phyloP scores from a whole-genome alignment of 2,113 vertebrate species.

The Silurus glanis region DNA sequence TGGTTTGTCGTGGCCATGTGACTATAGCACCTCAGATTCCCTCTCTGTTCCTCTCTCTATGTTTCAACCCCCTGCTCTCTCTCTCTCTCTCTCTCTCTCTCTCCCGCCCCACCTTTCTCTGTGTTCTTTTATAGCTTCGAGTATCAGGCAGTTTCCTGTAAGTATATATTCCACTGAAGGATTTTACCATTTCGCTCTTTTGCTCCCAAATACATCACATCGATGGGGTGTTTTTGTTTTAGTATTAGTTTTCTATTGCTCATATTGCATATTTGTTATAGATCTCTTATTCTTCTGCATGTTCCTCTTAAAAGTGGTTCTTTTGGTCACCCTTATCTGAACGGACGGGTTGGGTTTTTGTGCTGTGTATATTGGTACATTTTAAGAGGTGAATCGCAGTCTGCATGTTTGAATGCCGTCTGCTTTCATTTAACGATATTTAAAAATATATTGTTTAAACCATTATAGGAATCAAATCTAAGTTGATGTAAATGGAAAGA shows the following conservation, averaged over 20 bases:
- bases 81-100: constrained; percentile 60
- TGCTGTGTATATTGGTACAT: background rate
- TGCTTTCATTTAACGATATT: constrained; percentile 4
- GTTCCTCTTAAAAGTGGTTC: background rate
- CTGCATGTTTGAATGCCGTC: background rate
- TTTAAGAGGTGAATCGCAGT: constrained; percentile 4
- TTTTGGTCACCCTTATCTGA: background rate
- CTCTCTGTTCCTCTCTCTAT: constrained; percentile 62
- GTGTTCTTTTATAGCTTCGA: constrained; percentile 74
- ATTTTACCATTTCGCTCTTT: constrained; percentile 12
- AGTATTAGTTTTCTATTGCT: background rate
- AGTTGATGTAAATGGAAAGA: background rate
- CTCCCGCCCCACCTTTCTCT: constrained; percentile 54
- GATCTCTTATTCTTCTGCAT: background rate
- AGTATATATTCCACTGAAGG: constrained; percentile 64
- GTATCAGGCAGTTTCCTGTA: constrained; percentile 77
- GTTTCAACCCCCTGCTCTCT: constrained; percentile 46
- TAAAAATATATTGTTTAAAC: background rate
- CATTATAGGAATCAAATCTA: background rate
- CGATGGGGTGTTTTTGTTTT: background rate
- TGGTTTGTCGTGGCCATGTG: constrained; percentile 56
- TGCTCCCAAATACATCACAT: background rate
- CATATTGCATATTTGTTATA: background rate
- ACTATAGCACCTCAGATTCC: constrained; percentile 58
- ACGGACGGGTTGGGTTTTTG: background rate